Evolutionary conservation across 2,888 invertebrate genomes (phyloP).

Genomic region (Limnephilus rhombicus): DNA sequence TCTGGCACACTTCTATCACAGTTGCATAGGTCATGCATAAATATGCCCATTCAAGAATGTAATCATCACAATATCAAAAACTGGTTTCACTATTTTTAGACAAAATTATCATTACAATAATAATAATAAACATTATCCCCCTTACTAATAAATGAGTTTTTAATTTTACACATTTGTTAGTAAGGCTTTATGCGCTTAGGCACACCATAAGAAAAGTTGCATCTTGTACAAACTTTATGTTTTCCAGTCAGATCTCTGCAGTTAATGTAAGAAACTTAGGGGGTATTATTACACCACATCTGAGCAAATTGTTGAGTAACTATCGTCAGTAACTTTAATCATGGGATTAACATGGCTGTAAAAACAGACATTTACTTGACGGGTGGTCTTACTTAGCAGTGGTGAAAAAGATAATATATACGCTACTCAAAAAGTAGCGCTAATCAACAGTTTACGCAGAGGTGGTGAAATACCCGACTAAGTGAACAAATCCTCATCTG

Average conservation of each 20-base stretch:
- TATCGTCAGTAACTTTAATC: too few relatives aligned
- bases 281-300: too few relatives aligned
- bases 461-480: neutral
- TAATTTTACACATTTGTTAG: too few relatives aligned
- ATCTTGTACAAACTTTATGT: neutral
- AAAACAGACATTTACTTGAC: too few relatives aligned
- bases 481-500: conserved; percentile 57
- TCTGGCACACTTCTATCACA: conserved; percentile 34
- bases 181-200: too few relatives aligned
- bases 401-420: too few relatives aligned
- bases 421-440: too few relatives aligned
- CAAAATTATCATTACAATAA: conserved; percentile 4
- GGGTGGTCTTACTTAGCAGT: too few relatives aligned
- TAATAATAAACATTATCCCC: neutral
- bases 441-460: too few relatives aligned
- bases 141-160: too few relatives aligned
- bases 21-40: neutral
- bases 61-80: neutral
- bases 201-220: neutral
- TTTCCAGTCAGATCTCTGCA: neutral
- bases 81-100: neutral
- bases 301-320: too few relatives aligned
- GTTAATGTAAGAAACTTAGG: neutral
- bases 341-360: too few relatives aligned
- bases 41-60: neutral